phyloP scores from a whole-genome alignment of 2,113 vertebrate genomes.

The Lanius collurio region DNA sequence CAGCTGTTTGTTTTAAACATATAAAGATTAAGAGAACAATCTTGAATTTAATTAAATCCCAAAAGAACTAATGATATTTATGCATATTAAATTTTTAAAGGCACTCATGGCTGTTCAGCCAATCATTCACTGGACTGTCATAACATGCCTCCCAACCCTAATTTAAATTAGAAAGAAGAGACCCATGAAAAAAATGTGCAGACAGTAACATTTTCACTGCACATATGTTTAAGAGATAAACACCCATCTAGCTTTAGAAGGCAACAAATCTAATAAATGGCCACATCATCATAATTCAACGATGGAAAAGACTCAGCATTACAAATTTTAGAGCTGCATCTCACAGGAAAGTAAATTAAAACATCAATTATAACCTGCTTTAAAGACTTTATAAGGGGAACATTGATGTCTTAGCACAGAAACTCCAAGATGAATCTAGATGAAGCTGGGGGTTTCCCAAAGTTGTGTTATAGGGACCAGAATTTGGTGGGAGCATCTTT shows the following conservation, averaged over 20 bases:
- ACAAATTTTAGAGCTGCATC: constrained; percentile 32
- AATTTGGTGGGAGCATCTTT: not conserved
- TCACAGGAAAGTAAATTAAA: constrained; percentile 57
- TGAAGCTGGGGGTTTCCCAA: not conserved
- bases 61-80: constrained; percentile 63
- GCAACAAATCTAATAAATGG: constrained; percentile 54
- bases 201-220: constrained; percentile 33
- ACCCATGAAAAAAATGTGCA: constrained; percentile 3
- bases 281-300: constrained; percentile 34
- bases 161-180: constrained; percentile 54
- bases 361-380: constrained; percentile 44
- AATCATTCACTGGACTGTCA: constrained; percentile 46
- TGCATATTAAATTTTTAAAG: constrained; percentile 66
- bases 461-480: not conserved
- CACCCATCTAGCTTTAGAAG: constrained; percentile 13
- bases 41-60: constrained; percentile 67
- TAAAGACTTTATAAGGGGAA: not conserved
- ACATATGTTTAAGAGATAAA: constrained; percentile 49
- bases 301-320: not conserved
- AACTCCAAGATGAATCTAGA: not conserved
- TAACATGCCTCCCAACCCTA: constrained; percentile 53
- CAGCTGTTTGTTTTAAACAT: constrained; percentile 62
- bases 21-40: constrained; percentile 57
- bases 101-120: constrained; percentile 29
- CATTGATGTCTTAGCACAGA: not conserved